A percentile compares a stretch with the other conserved stretches of the same genome.
Conservation (phyloP, 2,888 invertebrate genomes). For the Malthinus flaveolus region DNA sequence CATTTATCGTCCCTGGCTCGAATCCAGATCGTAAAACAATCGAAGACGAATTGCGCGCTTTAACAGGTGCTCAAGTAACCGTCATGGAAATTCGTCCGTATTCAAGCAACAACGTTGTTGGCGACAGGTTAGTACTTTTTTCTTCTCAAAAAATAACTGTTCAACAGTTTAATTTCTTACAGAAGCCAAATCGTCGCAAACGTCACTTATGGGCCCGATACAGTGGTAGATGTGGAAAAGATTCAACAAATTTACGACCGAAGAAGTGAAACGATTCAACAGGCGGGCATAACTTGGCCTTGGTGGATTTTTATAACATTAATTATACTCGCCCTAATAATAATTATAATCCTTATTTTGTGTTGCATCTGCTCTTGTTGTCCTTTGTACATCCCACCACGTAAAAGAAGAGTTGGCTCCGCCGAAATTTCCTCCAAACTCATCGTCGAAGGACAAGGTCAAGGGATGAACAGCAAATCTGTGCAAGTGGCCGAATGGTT, state of each 20-base stretch:
- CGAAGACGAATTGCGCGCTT: slow-evolving; percentile 73
- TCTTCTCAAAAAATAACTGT: background rate
- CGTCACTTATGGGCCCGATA: slow-evolving; percentile 64
- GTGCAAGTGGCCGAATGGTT: slow-evolving; percentile 77
- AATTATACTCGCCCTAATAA: slow-evolving; percentile 72
- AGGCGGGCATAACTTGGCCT: slow-evolving; percentile 63
- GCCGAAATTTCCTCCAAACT: slow-evolving; percentile 71
- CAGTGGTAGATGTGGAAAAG: slow-evolving; percentile 72
- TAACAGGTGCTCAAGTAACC: slow-evolving; percentile 79
- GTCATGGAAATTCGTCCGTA: slow-evolving; percentile 72
- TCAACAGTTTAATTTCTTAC: slow-evolving; percentile 34
- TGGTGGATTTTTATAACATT: slow-evolving; percentile 78
- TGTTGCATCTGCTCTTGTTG: slow-evolving; percentile 86
- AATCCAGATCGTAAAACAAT: slow-evolving; percentile 74
- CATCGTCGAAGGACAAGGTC: slow-evolving; percentile 70
- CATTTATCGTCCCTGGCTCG: slow-evolving; percentile 79
- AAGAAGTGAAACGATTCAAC: slow-evolving; percentile 30
- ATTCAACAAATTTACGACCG: slow-evolving; percentile 63
- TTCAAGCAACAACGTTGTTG: slow-evolving; percentile 6
- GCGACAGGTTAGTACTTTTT: background rate
- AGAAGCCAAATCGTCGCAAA: slow-evolving; percentile 75
- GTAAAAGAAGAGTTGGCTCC: slow-evolving; percentile 75
- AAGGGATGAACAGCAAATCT: slow-evolving; percentile 62
- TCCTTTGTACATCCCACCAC: slow-evolving; percentile 78
- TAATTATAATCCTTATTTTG: slow-evolving; percentile 71